These are phyloP conservation scores for Campoletis raptor DNA, from an alignment of 2,888 invertebrate genomes.

Conservation along the genomic window DNA sequence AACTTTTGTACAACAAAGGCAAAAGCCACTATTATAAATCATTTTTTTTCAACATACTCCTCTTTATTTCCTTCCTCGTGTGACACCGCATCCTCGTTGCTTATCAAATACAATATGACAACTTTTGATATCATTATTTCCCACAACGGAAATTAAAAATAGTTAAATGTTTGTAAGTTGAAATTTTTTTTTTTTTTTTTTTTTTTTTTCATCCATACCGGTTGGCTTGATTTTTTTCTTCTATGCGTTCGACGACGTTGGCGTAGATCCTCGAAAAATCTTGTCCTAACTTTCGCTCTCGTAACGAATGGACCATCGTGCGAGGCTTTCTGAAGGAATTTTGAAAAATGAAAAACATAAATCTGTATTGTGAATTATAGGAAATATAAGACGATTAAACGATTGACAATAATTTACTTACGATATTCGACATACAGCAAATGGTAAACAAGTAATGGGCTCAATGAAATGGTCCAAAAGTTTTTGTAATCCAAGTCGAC, in stretches of 20 bases:
- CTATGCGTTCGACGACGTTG: slow-evolving; percentile 87
- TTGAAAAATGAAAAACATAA: slow-evolving; percentile 22
- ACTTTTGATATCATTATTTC: neutral
- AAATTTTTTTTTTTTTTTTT: neutral
- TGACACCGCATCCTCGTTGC: slow-evolving; percentile 61
- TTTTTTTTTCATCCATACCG: slow-evolving; percentile 84
- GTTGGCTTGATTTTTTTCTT: slow-evolving; percentile 86
- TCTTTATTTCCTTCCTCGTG: slow-evolving; percentile 35
- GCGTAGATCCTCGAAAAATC: slow-evolving; percentile 87
- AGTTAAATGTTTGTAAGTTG: no score
- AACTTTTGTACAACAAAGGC: neutral
- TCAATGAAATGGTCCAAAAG: slow-evolving; percentile 89
- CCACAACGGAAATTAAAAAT: neutral
- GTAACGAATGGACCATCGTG: slow-evolving; percentile 86
- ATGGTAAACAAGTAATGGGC: slow-evolving; percentile 85
- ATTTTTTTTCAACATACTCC: slow-evolving; percentile 61
- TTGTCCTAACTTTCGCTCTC: slow-evolving; percentile 88
- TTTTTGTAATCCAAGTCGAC: slow-evolving; percentile 88
- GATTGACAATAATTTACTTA: slow-evolving; percentile 67
- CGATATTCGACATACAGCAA: slow-evolving; percentile 80
- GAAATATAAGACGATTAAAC: neutral
- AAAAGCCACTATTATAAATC: no score
- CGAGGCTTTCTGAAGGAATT: slow-evolving; percentile 73
- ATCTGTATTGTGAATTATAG: neutral
- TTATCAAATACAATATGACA: slow-evolving; percentile 44